A percentile compares a stretch with the other conserved stretches of the same genome.
phyloP scores from a whole-genome alignment of 2,888 invertebrate species.

The Macrosiphum euphorbiae region DNA sequence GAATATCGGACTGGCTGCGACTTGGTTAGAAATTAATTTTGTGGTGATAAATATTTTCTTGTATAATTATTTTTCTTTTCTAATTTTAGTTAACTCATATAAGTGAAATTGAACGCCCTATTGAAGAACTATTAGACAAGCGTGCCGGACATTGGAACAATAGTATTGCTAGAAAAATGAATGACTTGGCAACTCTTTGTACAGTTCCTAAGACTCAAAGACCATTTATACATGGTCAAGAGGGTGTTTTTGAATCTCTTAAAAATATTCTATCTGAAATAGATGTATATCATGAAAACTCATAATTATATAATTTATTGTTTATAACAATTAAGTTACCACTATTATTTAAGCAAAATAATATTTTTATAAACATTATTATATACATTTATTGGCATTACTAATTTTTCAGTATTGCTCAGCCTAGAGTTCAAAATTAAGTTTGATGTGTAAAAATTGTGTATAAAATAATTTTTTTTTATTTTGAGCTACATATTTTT shows the following conservation, averaged over 20 bases:
- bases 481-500: constrained; percentile 19
- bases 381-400: not conserved
- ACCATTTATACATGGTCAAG: constrained; percentile 47
- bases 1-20: constrained; percentile 73
- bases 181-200: constrained; percentile 71
- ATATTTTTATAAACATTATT: constrained; percentile 27
- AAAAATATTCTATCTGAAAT: constrained; percentile 54
- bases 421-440: not conserved
- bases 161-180: constrained; percentile 73
- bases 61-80: constrained; percentile 68
- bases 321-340: constrained; percentile 9
- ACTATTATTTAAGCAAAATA: constrained; percentile 3
- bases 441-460: not conserved
- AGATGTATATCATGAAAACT: not conserved
- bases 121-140: constrained; percentile 74
- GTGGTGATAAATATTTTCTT: not conserved
- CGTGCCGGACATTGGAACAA: constrained; percentile 73
- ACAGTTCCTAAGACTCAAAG: constrained; percentile 35
- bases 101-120: constrained; percentile 73
- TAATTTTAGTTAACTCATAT: constrained; percentile 73
- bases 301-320: not conserved
- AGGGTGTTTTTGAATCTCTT: constrained; percentile 46
- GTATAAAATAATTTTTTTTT: constrained; percentile 1
- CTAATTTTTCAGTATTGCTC: constrained; percentile 44
- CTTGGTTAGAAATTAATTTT: constrained; percentile 71